Conservation (phyloP, 2,797 vertebrate species). For the Cottoperca gobio region DNA sequence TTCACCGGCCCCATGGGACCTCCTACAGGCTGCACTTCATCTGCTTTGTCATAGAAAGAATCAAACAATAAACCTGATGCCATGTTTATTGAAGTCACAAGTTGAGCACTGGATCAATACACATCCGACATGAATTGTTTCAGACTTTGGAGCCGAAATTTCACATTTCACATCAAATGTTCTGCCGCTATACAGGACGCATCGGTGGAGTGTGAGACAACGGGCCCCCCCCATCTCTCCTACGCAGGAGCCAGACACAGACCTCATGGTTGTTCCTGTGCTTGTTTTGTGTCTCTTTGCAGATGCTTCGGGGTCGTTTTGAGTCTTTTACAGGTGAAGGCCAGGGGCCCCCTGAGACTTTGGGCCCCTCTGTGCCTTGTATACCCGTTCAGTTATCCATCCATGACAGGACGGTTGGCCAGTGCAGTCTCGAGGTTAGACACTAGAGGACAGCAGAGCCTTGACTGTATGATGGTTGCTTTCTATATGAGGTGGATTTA, state of each 20-base stretch:
- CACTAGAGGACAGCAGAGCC: conserved; percentile 50
- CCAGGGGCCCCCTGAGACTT: too few species aligned
- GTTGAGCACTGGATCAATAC: not conserved
- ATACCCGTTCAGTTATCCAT: too few species aligned
- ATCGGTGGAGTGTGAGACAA: too few species aligned
- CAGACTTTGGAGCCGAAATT: not conserved
- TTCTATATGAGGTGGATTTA: not conserved
- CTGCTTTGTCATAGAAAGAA: not conserved
- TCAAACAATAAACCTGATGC: not conserved
- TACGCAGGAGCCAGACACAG: too few species aligned
- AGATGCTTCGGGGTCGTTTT: too few species aligned
- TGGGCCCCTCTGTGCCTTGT: too few species aligned
- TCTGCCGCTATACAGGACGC: too few species aligned
- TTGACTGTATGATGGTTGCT: not conserved
- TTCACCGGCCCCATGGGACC: conserved; percentile 17
- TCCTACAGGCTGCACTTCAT: not conserved
- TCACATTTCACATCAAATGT: not conserved
- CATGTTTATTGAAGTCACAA: not conserved
- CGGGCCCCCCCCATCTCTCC: too few species aligned
- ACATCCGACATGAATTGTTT: not conserved
- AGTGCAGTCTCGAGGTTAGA: not conserved
- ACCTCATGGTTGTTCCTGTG: too few species aligned
- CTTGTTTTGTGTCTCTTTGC: too few species aligned
- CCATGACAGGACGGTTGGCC: too few species aligned
- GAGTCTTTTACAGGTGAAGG: too few species aligned